Base-by-base conservation (phyloP, 2,888 invertebrate species). In the Blera fallax region DNA sequence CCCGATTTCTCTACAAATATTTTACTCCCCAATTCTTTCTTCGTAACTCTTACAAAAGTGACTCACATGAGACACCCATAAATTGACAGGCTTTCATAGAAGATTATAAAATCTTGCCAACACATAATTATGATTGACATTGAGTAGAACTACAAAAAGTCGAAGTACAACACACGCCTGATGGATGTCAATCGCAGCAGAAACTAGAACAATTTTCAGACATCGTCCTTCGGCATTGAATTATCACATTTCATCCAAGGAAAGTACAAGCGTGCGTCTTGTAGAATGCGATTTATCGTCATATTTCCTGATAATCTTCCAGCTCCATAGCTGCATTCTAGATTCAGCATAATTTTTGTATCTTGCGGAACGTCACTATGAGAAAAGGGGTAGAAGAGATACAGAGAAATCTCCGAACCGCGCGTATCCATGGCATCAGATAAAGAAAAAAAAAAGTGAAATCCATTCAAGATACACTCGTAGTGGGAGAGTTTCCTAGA, bases 121-220 rank as follows among this genome's bases (percentile, higher is more conserved):
- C 16, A n/a, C 34, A 32, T 72, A 79, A 79, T 72, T 48, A 48
- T 72, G 52, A 67, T 62, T 67, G 67, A 67, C 45, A 62, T 48
- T 67, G 54, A 60, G 60, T 67, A 11, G 32, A 56, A 27, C 40
- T 43, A 40, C 14, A 40, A 54, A 32, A 21, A 32, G 16, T 2
- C 21, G 21, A 40, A 52, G 16, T 14, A 58, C 37, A 73, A 43
- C 43, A 16, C 54, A 65, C 14, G 32, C 8, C 58, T 73, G 58
- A 79, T 52, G 65, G 58, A 65, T 80, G 52, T 34, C 67, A 67
- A 80, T 60, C 27, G 32, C 80, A 67, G 80, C 16, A 52, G 32
- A 29, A 27, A 50, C 50, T 16, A 54, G 21, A 16, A 0, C 14
- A 18, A n/a, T 7, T 24, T 0, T 37, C 37, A 37, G 11, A 1